phyloP scores from a whole-genome alignment of 1,140 invertebrate species.

The Drosophila suzukii region DNA sequence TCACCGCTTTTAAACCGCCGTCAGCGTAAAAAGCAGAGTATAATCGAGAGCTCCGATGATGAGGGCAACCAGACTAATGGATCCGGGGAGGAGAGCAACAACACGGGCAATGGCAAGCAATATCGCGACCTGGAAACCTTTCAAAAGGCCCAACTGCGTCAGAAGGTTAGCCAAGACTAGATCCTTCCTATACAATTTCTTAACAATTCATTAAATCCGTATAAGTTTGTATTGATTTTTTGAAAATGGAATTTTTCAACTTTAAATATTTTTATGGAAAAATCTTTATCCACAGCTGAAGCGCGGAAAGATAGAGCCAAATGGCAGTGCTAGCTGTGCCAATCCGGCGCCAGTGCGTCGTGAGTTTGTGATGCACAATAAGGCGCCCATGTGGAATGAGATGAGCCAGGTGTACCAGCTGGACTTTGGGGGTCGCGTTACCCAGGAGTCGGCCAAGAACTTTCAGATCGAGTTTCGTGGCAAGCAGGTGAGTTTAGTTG shows the following conservation, averaged over 20 bases:
- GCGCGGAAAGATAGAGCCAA: conserved; percentile 87
- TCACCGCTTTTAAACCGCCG: conserved; percentile 91
- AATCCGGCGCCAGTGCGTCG: conserved; percentile 86
- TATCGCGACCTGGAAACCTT: conserved; percentile 96
- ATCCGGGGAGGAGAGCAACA: conserved; percentile 74
- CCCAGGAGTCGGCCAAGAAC: conserved; percentile 99
- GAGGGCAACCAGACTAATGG: conserved; percentile 89
- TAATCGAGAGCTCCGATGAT: conserved; percentile 94
- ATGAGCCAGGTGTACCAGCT: conserved; percentile 99
- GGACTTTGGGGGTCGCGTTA: conserved; percentile 99
- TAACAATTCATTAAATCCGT: neutral
- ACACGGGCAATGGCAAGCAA: conserved; percentile 86
- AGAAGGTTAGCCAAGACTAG: conserved; percentile 89
- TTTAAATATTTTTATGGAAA: conserved; percentile 5
- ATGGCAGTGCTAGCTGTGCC: conserved; percentile 83
- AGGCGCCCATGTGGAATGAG: conserved; percentile 99
- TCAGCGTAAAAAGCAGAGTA: conserved; percentile 88
- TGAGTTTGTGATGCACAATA: conserved; percentile 98
- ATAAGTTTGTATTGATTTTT: neutral
- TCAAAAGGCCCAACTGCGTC: conserved; percentile 96
- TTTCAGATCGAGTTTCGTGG: conserved; percentile 99
- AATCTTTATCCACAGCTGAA: conserved; percentile 86
- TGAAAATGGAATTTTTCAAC: neutral
- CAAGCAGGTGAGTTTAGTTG: conserved; percentile 90
- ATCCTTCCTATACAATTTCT: conserved; percentile 7